Evolutionary conservation across 2,113 vertebrate species (phyloP).

Genomic region (Megalops atlanticus): DNA sequence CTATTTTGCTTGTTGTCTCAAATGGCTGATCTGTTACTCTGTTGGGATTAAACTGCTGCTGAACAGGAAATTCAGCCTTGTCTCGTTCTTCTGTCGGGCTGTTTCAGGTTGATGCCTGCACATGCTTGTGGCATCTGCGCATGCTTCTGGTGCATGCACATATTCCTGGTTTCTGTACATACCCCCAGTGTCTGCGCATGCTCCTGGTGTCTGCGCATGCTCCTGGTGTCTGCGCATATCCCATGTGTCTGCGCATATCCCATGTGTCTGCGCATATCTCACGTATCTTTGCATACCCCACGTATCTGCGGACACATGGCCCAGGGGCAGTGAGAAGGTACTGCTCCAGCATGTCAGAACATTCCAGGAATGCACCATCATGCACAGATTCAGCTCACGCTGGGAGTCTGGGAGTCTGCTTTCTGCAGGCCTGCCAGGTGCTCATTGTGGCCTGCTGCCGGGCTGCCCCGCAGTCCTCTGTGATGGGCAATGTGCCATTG

Average conservation of each 20-base stretch:
- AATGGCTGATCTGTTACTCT: neutral
- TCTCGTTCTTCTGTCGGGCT: neutral
- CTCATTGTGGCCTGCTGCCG: neutral
- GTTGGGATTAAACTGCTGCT: neutral
- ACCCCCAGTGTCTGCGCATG: neutral
- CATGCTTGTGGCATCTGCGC: neutral
- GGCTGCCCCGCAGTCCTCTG: neutral
- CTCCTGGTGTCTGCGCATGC: neutral
- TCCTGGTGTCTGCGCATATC: neutral
- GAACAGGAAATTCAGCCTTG: conserved; percentile 11
- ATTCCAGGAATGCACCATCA: conserved; percentile 39
- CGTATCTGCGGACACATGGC: neutral
- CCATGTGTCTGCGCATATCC: neutral
- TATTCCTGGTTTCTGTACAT: too few species aligned
- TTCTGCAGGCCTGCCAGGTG: neutral
- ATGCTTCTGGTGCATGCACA: neutral
- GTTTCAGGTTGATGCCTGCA: neutral
- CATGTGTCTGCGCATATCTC: neutral
- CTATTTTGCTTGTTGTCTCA: neutral
- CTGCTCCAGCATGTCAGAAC: conserved; percentile 42
- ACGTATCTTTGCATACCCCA: neutral
- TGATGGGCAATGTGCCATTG: neutral
- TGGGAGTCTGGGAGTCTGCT: neutral
- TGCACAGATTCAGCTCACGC: conserved; percentile 2
- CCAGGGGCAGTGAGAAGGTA: conserved; percentile 11